Evolutionary conservation across 2,888 invertebrate genomes (phyloP).

Genomic region (Lacanobia oleracea): DNA sequence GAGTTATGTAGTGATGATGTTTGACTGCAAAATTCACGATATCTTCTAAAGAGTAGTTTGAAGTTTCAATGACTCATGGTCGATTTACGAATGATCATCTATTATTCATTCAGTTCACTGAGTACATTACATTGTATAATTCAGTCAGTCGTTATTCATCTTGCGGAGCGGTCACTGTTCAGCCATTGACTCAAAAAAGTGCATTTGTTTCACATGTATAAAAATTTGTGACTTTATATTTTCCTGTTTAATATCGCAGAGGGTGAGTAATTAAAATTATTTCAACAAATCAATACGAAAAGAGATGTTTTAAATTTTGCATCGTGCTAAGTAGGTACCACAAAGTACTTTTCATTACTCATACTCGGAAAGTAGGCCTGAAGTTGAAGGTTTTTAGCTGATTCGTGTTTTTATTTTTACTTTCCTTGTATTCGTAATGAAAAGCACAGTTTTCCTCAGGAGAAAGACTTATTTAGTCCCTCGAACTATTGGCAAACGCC

Average conservation of each 20-base stretch:
- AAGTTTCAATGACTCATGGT: constrained; percentile 19
- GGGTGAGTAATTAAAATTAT: constrained; percentile 23
- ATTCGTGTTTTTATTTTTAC: too few relatives aligned
- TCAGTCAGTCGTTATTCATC: not conserved
- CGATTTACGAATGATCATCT: constrained; percentile 11
- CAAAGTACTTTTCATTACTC: too few relatives aligned
- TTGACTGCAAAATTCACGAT: not conserved
- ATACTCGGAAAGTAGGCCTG: too few relatives aligned
- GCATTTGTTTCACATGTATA: not conserved
- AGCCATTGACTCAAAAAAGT: not conserved
- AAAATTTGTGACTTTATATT: constrained; percentile 25
- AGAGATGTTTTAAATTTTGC: too few relatives aligned
- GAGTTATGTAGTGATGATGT: not conserved
- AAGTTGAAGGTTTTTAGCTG: too few relatives aligned
- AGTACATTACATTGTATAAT: too few relatives aligned
- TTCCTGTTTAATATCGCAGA: not conserved
- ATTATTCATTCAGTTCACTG: not conserved
- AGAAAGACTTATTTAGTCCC: too few relatives aligned
- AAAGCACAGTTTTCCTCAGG: too few relatives aligned
- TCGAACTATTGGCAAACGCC: too few relatives aligned
- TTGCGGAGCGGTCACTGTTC: not conserved
- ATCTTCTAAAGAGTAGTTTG: not conserved
- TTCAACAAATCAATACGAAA: not conserved
- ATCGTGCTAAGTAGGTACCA: too few relatives aligned
- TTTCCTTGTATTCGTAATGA: too few relatives aligned